Evolutionary conservation across 1,140 invertebrate species (phyloP), one percentile per base, ranked within the genome.

Genomic region (Manduca sexta): DNA sequence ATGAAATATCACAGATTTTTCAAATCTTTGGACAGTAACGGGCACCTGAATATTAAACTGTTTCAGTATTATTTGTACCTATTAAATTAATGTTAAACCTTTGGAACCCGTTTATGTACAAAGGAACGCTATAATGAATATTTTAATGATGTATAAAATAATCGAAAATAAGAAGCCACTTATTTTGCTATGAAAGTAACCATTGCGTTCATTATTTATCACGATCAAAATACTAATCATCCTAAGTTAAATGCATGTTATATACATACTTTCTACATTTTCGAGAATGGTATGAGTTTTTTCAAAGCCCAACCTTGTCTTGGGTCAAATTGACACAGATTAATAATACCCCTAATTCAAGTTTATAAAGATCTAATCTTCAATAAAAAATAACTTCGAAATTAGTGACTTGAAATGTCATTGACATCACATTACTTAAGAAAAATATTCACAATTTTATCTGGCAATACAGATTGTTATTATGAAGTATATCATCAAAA

Each of bases 1-100:
- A 78, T 84, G 77, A 78, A 84, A 86, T 87, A 87, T 87, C 86
- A 87, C 86, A 87, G 86, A 86, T 86, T 77, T 81, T 85, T 81
- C 56, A 64, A 62, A 69, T 87, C 84, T 87, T 87, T 87, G 86
- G 84, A 86, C 79, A 81, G 79, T 81, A 84, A 84, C 68, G 77
- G 80, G 82, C 68, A 65, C 72, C 72, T 76, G 70, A 69, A 67
- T 45, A 64, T 63, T 34, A 47, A 64, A 60, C 45, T 65, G 63
- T 46, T 68, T 68, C 57, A 69, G 64, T 60, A 62, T 65, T 64
- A 70, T 79, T 74, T 78, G 71, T 79, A 79, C 72, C 76, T 74
- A 73, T 78, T 64, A 69, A 77, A 63, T 52, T 61, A 73, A 26
- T 26, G 21, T 26, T 26, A 26, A n/a, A 69, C 68, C 68, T 71